phyloP scores from a whole-genome alignment of 92 coral and sea anemone genomes.

The Siderastrea siderea region DNA sequence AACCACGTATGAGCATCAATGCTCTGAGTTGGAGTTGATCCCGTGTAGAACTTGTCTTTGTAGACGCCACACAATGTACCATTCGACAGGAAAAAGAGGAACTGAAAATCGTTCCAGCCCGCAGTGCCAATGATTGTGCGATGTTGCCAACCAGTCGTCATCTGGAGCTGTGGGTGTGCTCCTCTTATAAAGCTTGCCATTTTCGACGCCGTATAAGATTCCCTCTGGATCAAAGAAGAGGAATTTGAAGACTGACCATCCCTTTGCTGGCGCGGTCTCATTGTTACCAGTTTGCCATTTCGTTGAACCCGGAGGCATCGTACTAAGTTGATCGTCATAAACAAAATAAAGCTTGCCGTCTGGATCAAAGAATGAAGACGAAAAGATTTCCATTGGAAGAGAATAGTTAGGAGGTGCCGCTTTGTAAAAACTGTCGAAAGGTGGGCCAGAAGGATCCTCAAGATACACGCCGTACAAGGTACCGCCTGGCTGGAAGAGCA shows the following conservation, averaged over 20 bases:
- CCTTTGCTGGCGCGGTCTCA: neutral
- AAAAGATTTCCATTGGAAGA: too few species aligned
- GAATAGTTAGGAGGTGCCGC: too few species aligned
- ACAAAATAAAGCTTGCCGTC: too few species aligned
- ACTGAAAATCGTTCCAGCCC: conserved; percentile 16
- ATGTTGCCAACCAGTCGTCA: conserved; percentile 19
- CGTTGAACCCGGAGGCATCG: too few species aligned
- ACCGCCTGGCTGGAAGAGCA: too few species aligned
- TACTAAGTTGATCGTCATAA: too few species aligned
- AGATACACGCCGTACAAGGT: too few species aligned
- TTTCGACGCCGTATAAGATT: conserved; percentile 27
- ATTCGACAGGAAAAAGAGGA: conserved; percentile 27
- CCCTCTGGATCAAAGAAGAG: conserved; percentile 45
- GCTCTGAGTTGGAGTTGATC: neutral
- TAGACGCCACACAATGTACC: conserved; percentile 23
- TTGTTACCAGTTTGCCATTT: neutral
- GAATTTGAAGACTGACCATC: conserved; percentile 31
- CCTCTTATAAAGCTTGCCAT: conserved; percentile 17
- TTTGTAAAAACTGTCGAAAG: too few species aligned
- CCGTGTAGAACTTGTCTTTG: neutral
- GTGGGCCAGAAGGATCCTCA: too few species aligned
- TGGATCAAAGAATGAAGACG: too few species aligned
- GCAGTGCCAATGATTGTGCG: conserved; percentile 19
- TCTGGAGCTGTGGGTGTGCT: neutral
- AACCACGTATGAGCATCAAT: conserved; percentile 12